Evolutionary conservation across 2,113 vertebrate species (phyloP).

Genomic region (Turnix velox): DNA sequence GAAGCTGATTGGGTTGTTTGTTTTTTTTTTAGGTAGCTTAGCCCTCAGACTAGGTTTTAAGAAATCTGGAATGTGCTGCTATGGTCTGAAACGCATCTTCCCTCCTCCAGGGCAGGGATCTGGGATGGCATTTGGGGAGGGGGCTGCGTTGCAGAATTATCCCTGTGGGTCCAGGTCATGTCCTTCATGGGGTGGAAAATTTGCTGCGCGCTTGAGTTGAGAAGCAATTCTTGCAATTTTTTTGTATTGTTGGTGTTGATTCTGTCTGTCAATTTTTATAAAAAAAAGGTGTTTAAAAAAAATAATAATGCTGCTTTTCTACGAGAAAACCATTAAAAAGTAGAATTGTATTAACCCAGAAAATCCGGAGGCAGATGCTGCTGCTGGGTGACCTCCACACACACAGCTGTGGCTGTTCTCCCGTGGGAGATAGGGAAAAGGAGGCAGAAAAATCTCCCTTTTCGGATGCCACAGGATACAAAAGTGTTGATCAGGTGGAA

Average conservation of each 20-base stretch:
- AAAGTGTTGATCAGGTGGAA: background rate
- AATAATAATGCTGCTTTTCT: constrained; percentile 50
- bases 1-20: background rate
- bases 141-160: background rate
- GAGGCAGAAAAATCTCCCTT: background rate
- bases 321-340: background rate
- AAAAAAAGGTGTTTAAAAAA: background rate
- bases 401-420: background rate
- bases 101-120: background rate
- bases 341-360: background rate
- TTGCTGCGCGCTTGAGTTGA: background rate
- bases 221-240: background rate
- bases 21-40: background rate
- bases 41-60: background rate
- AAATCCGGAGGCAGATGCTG: background rate
- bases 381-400: background rate
- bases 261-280: background rate
- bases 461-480: background rate
- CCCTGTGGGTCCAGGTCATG: background rate
- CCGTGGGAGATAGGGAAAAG: background rate
- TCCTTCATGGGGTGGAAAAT: background rate
- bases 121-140: background rate
- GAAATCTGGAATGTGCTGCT: constrained; percentile 58
- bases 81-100: constrained; percentile 20
- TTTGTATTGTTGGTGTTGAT: constrained; percentile 25